Base-by-base conservation (phyloP, 1,140 invertebrate species). In the Centruroides vittatus region DNA sequence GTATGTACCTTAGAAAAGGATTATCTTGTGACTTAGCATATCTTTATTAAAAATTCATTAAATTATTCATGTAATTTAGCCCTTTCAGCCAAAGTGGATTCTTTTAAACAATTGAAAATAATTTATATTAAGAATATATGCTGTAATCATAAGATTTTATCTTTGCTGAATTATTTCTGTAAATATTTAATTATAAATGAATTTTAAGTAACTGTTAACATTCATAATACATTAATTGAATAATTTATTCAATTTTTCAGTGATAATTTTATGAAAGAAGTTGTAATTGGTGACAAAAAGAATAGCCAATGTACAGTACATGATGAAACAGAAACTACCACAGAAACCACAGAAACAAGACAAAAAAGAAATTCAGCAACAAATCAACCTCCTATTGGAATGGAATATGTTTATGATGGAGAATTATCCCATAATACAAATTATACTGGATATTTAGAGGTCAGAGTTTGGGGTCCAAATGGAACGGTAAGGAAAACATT, bases 351-450 rank as follows among this genome's bases (percentile, higher is more conserved):
- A 5, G 54, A 11, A 5, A 35, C 23, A 9, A 12, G 56, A 6
- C 7, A 41, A 41, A 41, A 41, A 41, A 1, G 52, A 46, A 58
- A 56, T 34, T 51, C 55, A 12, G 34, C 11, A n/a, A 23, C 53
- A 7, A 63, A 53, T 46, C 52, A 57, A 35, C 46, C 52, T 41
- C 48, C 36, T 3, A 35, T 48, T 46, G 61, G 62, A 35, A 48
- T 62, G 35, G 57, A 63, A 13, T 6, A 57, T 83, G 56, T 70
- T 13, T 58, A 65, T 13, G 68, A 70, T 62, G 67, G 68, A 52
- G 35, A 35, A 41, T 57, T 70, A 47, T 52, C 61, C 11, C 62
- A 68, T 11, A 65, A 63, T 53, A 69, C 68, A 4, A 68, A 69
- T 56, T 70, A 70, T 54, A 66, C 68, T 4, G 69, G 65, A 50